Conservation (phyloP, 2,888 invertebrate genomes). For the Eristalinus sepulchralis region DNA sequence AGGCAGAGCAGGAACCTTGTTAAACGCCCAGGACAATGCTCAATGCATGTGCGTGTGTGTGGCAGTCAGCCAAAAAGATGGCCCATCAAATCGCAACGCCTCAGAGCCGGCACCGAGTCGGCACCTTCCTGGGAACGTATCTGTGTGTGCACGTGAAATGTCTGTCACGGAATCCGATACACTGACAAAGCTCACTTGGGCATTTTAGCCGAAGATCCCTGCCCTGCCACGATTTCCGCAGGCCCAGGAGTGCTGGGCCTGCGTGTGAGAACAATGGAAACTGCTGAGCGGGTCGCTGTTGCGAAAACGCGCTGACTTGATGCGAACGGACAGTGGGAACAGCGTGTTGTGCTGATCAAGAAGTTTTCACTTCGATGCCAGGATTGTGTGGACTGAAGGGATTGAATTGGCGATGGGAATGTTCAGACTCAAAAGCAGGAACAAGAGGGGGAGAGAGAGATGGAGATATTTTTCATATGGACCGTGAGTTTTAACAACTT, state of each 20-base stretch:
- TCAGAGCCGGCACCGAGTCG: background rate
- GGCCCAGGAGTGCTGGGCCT: constrained; percentile 12
- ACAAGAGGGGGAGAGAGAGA: background rate
- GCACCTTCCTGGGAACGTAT: constrained; percentile 49
- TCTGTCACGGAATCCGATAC: constrained; percentile 43
- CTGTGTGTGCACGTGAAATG: constrained; percentile 7
- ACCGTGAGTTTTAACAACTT: constrained; percentile 25
- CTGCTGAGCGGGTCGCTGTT: background rate
- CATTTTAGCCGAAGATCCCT: constrained; percentile 1
- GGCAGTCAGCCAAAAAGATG: constrained; percentile 9
- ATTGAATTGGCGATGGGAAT: background rate
- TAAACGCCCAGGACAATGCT: constrained; percentile 43
- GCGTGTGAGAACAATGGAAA: constrained; percentile 40
- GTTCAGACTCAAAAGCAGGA: no score
- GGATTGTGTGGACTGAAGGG: background rate
- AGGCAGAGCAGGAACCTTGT: constrained; percentile 40
- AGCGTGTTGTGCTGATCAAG: constrained; percentile 21
- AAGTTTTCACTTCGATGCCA: constrained; percentile 14
- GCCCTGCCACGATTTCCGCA: background rate
- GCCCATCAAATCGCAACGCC: constrained; percentile 37
- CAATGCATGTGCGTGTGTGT: constrained; percentile 8
- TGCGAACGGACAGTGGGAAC: constrained; percentile 23
- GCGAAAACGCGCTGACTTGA: background rate
- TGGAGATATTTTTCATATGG: constrained; percentile 26
- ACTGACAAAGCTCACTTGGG: constrained; percentile 19